Conservation (phyloP, 2,888 invertebrate genomes). For the Drosophila paranaensis region DNA sequence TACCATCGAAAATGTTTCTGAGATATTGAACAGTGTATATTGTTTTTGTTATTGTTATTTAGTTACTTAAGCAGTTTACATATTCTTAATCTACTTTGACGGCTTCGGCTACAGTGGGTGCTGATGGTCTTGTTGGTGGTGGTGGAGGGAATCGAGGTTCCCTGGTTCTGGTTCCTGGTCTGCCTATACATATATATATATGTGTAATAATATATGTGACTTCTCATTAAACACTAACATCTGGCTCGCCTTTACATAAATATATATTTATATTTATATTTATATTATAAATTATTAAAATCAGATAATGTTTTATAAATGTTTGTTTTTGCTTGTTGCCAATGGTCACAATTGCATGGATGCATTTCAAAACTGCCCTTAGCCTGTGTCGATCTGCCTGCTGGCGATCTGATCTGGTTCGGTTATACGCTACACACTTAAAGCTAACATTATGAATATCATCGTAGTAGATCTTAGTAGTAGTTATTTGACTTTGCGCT, state of each 20-base stretch:
- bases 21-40: conserved; percentile 7
- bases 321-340: conserved; percentile 14
- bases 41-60: not conserved
- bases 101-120: conserved; percentile 42
- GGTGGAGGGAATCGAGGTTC: conserved; percentile 45
- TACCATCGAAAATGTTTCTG: conserved; percentile 24
- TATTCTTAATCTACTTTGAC: conserved; percentile 35
- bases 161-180: conserved; percentile 45
- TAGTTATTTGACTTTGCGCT: conserved; percentile 85
- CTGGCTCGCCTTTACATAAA: conserved; percentile 36
- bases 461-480: conserved; percentile 76
- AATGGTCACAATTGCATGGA: conserved; percentile 29
- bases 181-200: conserved; percentile 8
- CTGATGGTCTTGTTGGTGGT: conserved; percentile 44
- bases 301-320: conserved; percentile 27
- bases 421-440: conserved; percentile 75
- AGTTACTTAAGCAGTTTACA: conserved; percentile 6
- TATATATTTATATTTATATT: conserved; percentile 16
- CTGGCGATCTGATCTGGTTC: conserved; percentile 42
- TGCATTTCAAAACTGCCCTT: conserved; percentile 19
- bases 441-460: conserved; percentile 73
- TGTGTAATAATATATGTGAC: conserved; percentile 5
- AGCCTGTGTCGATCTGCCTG: conserved; percentile 34
- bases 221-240: conserved; percentile 34
- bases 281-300: conserved; percentile 47